These are phyloP conservation scores for Scarus forsteni DNA, from an alignment of 2,797 vertebrate genomes.

Conservation along the genomic window DNA sequence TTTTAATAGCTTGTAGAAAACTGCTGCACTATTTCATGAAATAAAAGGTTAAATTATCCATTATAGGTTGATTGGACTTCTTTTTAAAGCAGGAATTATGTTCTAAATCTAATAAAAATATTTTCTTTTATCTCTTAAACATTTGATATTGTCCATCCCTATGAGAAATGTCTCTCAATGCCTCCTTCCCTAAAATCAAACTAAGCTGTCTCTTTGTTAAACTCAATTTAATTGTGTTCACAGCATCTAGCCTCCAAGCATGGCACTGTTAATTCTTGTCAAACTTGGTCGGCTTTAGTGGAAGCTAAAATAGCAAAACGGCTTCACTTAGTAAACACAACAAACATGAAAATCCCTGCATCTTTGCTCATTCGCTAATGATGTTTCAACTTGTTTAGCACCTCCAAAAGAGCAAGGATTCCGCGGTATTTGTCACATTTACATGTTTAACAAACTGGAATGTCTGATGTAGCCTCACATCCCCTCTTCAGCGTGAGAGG, in stretches of 20 bases:
- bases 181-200: constrained; percentile 20
- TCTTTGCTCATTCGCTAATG: constrained; percentile 41
- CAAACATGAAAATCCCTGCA: constrained; percentile 40
- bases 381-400: constrained; percentile 21
- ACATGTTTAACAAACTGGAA: constrained; percentile 8
- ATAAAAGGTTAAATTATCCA: too few relatives aligned
- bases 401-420: constrained; percentile 24
- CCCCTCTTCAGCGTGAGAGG: constrained; percentile 2
- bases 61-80: too few relatives aligned
- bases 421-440: constrained; percentile 19
- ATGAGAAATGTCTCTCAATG: not conserved
- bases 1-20: too few relatives aligned
- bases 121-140: too few relatives aligned
- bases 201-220: constrained; percentile 40
- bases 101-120: too few relatives aligned
- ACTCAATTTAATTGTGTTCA: constrained; percentile 56
- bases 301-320: constrained; percentile 38
- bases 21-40: too few relatives aligned
- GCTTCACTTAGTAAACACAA: constrained; percentile 41
- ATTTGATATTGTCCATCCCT: too few relatives aligned
- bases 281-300: constrained; percentile 40
- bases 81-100: too few relatives aligned
- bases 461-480: not conserved
- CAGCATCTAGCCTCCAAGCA: constrained; percentile 14
- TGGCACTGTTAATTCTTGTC: constrained; percentile 9